A percentile compares a stretch with the other conserved stretches of the same genome.
These are phyloP conservation scores for Amphipyra berbera DNA, from an alignment of 2,888 invertebrate species.

Conservation along the genomic window DNA sequence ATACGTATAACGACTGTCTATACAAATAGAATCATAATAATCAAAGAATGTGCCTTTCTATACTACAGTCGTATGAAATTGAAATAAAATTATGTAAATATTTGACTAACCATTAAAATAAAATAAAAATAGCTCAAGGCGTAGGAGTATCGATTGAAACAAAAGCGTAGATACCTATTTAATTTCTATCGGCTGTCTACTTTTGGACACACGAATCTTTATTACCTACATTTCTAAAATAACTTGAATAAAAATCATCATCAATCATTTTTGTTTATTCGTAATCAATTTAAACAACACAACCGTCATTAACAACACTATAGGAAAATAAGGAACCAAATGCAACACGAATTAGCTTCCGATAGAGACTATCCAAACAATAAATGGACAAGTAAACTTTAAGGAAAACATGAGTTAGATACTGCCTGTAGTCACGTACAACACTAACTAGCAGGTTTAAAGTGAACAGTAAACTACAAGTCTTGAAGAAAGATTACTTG, in stretches of 20 bases:
- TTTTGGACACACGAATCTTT: no score
- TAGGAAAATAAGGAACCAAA: not conserved
- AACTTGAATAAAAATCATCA: not conserved
- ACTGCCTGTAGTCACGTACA: slow-evolving; percentile 28
- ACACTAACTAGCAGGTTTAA: slow-evolving; percentile 33
- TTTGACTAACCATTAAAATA: no score
- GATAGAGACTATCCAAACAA: slow-evolving; percentile 9
- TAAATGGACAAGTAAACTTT: slow-evolving; percentile 29
- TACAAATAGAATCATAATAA: no score
- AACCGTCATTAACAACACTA: not conserved
- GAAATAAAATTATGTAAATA: no score
- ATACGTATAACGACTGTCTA: no score
- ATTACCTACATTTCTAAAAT: not conserved
- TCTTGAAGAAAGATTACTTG: slow-evolving; percentile 39
- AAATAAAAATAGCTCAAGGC: no score
- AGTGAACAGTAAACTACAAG: slow-evolving; percentile 38
- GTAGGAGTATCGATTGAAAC: no score
- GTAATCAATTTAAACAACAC: not conserved
- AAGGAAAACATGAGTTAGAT: slow-evolving; percentile 22
- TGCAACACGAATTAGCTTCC: not conserved
- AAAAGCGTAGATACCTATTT: no score
- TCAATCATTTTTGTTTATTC: slow-evolving; percentile 1
- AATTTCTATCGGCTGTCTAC: no score
- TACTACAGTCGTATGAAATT: no score
- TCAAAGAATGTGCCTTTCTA: no score